These are phyloP conservation scores for Stichodactyla mertensii DNA, from an alignment of 64 coral and sea anemone genomes.

Conservation along the genomic window DNA sequence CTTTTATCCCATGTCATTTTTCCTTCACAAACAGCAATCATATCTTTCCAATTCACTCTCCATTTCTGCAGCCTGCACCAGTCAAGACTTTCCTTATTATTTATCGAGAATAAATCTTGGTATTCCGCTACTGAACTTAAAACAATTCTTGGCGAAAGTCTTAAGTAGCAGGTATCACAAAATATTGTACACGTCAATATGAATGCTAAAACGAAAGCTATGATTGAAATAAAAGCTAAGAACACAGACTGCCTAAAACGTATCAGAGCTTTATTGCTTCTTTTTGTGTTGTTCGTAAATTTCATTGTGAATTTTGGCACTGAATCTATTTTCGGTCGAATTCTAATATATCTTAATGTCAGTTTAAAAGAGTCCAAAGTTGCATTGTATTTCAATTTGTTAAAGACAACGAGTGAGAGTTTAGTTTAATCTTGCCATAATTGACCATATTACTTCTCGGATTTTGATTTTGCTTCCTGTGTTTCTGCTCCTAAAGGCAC, in stretches of 20 bases:
- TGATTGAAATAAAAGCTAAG: background rate
- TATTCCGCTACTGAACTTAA: background rate
- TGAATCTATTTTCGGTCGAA: background rate
- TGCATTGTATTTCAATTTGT: too few species aligned
- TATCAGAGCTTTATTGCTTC: background rate
- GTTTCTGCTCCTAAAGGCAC: too few species aligned
- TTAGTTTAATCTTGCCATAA: too few species aligned
- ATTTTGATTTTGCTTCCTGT: too few species aligned
- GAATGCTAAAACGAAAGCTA: background rate
- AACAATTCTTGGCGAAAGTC: background rate
- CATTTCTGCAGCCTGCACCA: conserved; percentile 73
- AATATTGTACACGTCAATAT: background rate
- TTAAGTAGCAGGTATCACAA: background rate
- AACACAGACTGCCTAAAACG: background rate
- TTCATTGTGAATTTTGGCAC: background rate
- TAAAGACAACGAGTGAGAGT: too few species aligned
- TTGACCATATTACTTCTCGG: too few species aligned
- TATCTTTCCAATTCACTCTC: conserved; percentile 64
- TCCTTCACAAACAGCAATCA: conserved; percentile 36
- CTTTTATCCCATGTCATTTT: conserved; percentile 52
- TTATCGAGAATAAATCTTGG: background rate
- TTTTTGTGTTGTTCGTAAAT: background rate
- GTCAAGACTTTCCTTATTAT: conserved; percentile 20
- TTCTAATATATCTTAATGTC: too few species aligned
- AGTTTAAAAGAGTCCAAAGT: background rate